Conservation (phyloP, 2,113 vertebrate species). For the Nettapus auritus region DNA sequence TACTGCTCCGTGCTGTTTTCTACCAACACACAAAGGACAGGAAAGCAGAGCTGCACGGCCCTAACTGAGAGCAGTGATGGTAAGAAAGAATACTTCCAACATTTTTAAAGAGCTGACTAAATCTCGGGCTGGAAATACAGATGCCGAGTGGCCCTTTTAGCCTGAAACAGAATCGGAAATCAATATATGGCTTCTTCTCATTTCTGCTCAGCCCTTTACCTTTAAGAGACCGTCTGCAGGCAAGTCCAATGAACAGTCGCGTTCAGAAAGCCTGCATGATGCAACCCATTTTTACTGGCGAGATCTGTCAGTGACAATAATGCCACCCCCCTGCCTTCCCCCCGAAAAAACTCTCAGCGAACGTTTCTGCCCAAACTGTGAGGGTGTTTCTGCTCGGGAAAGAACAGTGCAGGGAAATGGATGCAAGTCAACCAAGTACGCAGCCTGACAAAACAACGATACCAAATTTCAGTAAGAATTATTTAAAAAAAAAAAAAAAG, state of each 20-base stretch:
- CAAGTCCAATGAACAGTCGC: conserved; percentile 1
- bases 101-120: not conserved
- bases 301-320: not conserved
- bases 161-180: conserved; percentile 35
- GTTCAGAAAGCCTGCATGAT: not conserved
- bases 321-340: not conserved
- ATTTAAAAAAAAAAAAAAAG: not conserved
- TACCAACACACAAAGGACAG: not conserved
- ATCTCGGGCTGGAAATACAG: conserved; percentile 3
- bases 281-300: not conserved
- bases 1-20: not conserved
- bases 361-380: not conserved
- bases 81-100: not conserved
- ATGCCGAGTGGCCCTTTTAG: not conserved
- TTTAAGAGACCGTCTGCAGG: conserved; percentile 4
- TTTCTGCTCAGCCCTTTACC: not conserved
- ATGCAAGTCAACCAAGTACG: accelerated
- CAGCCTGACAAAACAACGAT: not conserved
- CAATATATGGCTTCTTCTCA: conserved; percentile 4
- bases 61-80: not conserved
- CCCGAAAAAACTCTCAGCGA: not conserved
- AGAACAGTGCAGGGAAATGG: not conserved
- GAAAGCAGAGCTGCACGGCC: not conserved
- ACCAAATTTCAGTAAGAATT: not conserved
- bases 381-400: not conserved